These are phyloP conservation scores for Temnothorax rugatulus DNA, from an alignment of 2,888 invertebrate species.

Conservation along the genomic window DNA sequence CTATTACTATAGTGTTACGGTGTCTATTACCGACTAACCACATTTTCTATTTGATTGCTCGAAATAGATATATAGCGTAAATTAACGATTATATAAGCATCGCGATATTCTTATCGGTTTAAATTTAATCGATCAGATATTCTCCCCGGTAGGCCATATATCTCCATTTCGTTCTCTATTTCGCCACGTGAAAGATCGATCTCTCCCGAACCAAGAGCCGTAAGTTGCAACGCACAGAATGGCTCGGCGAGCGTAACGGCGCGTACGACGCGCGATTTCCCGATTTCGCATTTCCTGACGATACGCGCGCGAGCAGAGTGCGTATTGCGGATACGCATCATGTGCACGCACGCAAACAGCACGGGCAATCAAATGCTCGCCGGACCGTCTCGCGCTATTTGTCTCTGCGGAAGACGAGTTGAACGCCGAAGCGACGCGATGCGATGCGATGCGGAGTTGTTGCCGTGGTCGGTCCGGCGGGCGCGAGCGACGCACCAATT, in stretches of 20 bases:
- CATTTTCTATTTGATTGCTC: background rate
- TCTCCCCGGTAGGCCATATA: background rate
- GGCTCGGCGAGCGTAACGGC: constrained; percentile 47
- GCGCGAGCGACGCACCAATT: constrained; percentile 79
- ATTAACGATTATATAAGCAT: background rate
- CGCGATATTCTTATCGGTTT: background rate
- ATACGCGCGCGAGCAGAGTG: constrained; percentile 64
- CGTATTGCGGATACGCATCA: constrained; percentile 77
- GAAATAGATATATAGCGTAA: background rate
- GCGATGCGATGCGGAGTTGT: constrained; percentile 65
- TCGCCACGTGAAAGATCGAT: constrained; percentile 61
- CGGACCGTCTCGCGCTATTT: constrained; percentile 82
- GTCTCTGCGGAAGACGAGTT: constrained; percentile 84
- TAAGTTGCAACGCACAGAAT: constrained; percentile 56
- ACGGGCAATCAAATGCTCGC: constrained; percentile 85
- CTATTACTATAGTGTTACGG: background rate
- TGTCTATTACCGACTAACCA: background rate
- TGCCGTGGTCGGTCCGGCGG: constrained; percentile 56
- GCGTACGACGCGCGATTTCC: constrained; percentile 66
- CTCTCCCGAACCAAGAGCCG: constrained; percentile 21
- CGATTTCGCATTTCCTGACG: constrained; percentile 74
- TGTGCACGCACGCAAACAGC: constrained; percentile 83
- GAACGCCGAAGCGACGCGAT: constrained; percentile 77
- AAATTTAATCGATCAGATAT: constrained; percentile 19
- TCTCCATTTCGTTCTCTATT: constrained; percentile 13